phyloP scores from a whole-genome alignment of 1,140 invertebrate genomes.

The Anoplolepis gracilipes region DNA sequence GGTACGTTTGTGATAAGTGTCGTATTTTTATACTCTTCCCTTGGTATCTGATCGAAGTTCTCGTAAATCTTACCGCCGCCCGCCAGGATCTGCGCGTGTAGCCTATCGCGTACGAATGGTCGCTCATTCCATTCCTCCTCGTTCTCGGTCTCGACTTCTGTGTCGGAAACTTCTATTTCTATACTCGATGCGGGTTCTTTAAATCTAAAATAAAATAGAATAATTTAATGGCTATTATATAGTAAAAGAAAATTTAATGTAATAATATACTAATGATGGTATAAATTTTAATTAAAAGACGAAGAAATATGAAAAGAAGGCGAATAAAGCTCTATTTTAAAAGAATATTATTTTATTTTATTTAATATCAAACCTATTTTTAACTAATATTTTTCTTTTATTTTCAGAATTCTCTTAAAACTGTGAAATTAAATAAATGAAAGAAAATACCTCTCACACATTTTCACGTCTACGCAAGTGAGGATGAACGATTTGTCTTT shows the following conservation, averaged over 20 bases:
- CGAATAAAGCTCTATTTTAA: not conserved
- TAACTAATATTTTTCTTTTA: not conserved
- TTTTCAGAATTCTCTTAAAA: not conserved
- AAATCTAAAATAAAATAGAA: not conserved
- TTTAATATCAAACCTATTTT: not conserved
- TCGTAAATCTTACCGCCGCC: constrained; percentile 87
- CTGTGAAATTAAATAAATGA: not conserved
- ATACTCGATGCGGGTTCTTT: not conserved
- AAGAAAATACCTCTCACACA: constrained; percentile 74
- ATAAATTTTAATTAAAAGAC: not conserved
- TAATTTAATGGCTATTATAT: not conserved
- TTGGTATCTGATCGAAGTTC: constrained; percentile 87
- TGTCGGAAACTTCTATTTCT: constrained; percentile 19
- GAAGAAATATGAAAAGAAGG: not conserved
- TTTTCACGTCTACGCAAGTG: constrained; percentile 84
- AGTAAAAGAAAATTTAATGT: not conserved
- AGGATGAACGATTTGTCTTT: constrained; percentile 86
- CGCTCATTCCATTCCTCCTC: constrained; percentile 85
- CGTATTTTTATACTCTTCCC: constrained; percentile 85
- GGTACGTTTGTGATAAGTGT: constrained; percentile 87
- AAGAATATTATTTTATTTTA: not conserved
- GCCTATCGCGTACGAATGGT: constrained; percentile 87
- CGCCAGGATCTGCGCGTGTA: constrained; percentile 86
- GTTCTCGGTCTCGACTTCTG: constrained; percentile 77
- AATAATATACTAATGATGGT: too few relatives aligned